A percentile compares a stretch with the other conserved stretches of the same genome.
Conservation (phyloP, 2,113 vertebrate species). For the Cygnus buccinator region DNA sequence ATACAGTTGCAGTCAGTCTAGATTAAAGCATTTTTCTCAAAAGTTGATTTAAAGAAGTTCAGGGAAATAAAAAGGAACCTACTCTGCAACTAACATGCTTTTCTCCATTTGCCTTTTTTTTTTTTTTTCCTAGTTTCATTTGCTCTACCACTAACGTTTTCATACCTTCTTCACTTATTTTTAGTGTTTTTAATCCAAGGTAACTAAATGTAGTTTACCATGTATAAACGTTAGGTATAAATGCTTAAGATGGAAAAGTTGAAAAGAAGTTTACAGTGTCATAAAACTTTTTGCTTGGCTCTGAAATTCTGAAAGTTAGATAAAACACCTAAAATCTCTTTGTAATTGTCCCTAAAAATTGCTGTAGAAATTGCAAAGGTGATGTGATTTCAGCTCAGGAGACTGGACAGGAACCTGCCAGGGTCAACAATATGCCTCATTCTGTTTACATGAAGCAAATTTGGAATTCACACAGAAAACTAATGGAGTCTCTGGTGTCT, state of each 20-base stretch:
- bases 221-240: neutral
- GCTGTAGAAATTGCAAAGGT: neutral
- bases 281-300: neutral
- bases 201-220: neutral
- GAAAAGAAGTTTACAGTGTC: neutral
- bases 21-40: neutral
- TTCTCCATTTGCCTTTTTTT: neutral
- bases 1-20: neutral
- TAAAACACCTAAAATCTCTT: neutral
- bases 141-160: neutral
- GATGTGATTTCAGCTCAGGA: neutral
- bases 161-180: neutral
- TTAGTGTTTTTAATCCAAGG: neutral
- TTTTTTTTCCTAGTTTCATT: neutral
- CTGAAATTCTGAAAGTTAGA: neutral
- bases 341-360: neutral
- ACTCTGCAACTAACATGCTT: neutral
- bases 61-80: neutral
- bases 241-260: neutral
- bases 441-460: neutral
- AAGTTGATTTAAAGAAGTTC: neutral
- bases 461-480: conserved; percentile 31
- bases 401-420: neutral
- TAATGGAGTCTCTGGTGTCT: conserved; percentile 16
- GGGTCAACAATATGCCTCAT: neutral